Conservation (phyloP, 1,140 invertebrate genomes). For the Drosophila kanapiae region DNA sequence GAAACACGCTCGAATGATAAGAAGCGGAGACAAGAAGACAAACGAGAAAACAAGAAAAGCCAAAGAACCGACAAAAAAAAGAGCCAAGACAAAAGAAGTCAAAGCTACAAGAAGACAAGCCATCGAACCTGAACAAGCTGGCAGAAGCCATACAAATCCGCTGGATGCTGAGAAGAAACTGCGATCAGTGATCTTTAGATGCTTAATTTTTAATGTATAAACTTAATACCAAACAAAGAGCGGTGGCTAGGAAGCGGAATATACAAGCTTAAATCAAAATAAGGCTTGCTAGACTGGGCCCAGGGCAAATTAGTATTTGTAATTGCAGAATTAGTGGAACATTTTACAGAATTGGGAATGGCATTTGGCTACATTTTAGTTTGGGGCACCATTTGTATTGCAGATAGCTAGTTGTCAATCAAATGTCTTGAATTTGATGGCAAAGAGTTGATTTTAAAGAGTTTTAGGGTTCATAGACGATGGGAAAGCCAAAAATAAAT, state of each 20-base stretch:
- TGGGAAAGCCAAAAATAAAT: not conserved
- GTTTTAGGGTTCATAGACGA: not conserved
- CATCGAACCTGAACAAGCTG: constrained; percentile 50
- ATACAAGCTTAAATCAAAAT: not conserved
- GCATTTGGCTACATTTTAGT: not conserved
- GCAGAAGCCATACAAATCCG: constrained; percentile 50
- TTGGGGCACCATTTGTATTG: not conserved
- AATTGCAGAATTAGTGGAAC: constrained; percentile 13
- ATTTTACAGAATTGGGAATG: not conserved
- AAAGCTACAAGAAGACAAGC: constrained; percentile 45
- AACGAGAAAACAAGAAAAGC: constrained; percentile 46
- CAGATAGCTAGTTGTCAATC: not conserved
- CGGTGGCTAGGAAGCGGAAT: constrained; percentile 2
- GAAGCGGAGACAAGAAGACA: constrained; percentile 58
- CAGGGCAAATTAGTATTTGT: constrained; percentile 9
- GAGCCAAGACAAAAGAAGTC: constrained; percentile 66
- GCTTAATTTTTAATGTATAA: constrained; percentile 13
- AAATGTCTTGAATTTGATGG: not conserved
- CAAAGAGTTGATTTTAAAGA: not conserved
- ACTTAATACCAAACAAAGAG: constrained; percentile 5
- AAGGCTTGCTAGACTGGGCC: constrained; percentile 1
- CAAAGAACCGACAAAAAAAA: constrained; percentile 34
- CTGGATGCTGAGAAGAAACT: constrained; percentile 30
- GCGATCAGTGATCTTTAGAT: constrained; percentile 51
- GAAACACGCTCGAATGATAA: constrained; percentile 70